Evolutionary conservation across 2,888 invertebrate genomes (phyloP).

Genomic region (Isoperla grammatica): DNA sequence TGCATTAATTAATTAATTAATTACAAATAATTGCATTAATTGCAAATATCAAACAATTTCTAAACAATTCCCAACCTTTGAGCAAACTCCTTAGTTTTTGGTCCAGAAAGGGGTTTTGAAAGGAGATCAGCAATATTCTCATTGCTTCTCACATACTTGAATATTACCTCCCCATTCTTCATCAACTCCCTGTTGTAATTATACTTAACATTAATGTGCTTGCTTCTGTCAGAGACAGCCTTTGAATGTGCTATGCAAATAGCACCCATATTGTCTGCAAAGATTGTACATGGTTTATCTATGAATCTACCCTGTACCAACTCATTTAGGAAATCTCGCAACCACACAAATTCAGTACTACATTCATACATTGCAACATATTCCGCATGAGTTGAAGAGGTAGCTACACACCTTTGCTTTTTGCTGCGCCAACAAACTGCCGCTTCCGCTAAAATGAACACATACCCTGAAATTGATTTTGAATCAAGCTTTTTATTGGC

Average conservation of each 20-base stretch:
- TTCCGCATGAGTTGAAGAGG: background rate
- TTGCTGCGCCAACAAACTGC: slow-evolving; percentile 1
- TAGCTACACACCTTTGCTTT: slow-evolving; percentile 2
- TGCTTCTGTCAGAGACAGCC: background rate
- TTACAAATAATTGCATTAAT: too few species aligned
- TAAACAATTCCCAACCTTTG: background rate
- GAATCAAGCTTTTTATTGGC: background rate
- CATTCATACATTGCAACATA: slow-evolving; percentile 6
- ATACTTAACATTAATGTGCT: slow-evolving; percentile 3
- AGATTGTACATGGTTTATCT: slow-evolving; percentile 1
- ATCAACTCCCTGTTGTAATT: slow-evolving; percentile 1
- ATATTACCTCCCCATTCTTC: slow-evolving; percentile 8
- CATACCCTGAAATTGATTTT: slow-evolving; percentile 3
- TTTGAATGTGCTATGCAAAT: slow-evolving; percentile 2
- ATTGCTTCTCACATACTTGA: background rate
- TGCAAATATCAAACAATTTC: background rate
- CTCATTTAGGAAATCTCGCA: slow-evolving; percentile 6
- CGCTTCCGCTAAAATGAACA: background rate
- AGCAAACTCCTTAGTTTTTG: background rate
- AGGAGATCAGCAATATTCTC: background rate
- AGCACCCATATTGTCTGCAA: slow-evolving; percentile 4
- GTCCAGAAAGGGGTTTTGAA: background rate
- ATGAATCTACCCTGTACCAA: background rate
- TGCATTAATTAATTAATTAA: too few species aligned
- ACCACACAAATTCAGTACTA: background rate